These are phyloP conservation scores for Tromatobia lineatoria DNA, from an alignment of 2,888 invertebrate species.

Conservation along the genomic window DNA sequence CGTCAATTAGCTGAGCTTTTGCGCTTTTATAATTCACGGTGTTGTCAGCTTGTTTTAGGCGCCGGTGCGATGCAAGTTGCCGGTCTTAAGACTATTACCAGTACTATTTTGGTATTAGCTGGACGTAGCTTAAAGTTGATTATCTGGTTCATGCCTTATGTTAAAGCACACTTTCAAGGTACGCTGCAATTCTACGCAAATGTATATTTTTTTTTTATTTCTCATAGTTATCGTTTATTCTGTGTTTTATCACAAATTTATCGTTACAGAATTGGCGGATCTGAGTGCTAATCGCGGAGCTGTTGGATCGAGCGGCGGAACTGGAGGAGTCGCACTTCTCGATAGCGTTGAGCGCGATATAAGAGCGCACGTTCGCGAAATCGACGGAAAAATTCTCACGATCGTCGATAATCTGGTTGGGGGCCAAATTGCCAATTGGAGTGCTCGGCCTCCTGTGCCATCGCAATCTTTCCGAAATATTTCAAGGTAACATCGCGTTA, in stretches of 20 bases:
- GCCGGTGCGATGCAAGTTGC: conserved; percentile 98
- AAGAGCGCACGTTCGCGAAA: conserved; percentile 95
- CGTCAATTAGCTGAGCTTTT: conserved; percentile 95
- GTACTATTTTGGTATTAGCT: conserved; percentile 95
- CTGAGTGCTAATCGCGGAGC: conserved; percentile 79
- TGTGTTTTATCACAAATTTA: neutral
- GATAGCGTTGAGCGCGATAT: conserved; percentile 92
- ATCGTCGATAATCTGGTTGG: conserved; percentile 95
- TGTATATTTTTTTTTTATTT: neutral
- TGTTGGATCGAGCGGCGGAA: conserved; percentile 75
- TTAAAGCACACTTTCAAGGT: conserved; percentile 90
- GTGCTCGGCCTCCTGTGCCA: conserved; percentile 97
- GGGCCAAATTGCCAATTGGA: conserved; percentile 94
- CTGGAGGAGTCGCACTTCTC: conserved; percentile 85
- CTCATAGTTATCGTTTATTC: conserved; percentile 11
- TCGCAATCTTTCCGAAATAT: conserved; percentile 95
- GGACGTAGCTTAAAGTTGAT: conserved; percentile 94
- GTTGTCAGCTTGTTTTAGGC: conserved; percentile 97
- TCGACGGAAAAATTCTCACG: conserved; percentile 95
- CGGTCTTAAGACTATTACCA: conserved; percentile 97
- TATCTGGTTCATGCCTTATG: conserved; percentile 92
- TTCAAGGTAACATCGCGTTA: conserved; percentile 87
- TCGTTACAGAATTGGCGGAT: conserved; percentile 77
- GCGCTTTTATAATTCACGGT: conserved; percentile 94
- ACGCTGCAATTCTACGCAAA: conserved; percentile 26